A percentile compares a stretch with the other conserved stretches of the same genome.
Conservation (phyloP, 2,113 vertebrate genomes). For the Hippocampus abdominalis region DNA sequence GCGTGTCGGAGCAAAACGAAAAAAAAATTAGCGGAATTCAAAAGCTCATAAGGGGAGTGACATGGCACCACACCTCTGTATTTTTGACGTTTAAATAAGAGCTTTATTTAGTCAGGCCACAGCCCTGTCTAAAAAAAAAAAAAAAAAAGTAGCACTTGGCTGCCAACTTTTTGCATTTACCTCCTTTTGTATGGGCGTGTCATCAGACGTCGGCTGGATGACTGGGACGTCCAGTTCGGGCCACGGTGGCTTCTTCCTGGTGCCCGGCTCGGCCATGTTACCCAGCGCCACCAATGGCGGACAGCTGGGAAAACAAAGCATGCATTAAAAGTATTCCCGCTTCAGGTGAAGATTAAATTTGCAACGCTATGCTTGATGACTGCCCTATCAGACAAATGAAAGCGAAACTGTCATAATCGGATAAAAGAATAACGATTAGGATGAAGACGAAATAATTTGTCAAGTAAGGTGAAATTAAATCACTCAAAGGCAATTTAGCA, state of each 20-base stretch:
- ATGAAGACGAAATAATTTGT: too few species aligned
- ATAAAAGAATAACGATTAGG: too few species aligned
- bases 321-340: neutral
- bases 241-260: conserved; percentile 90
- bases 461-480: too few species aligned
- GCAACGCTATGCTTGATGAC: conserved; percentile 12
- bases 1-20: too few species aligned
- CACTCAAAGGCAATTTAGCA: too few species aligned
- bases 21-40: too few species aligned
- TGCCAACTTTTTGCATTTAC: conserved; percentile 46
- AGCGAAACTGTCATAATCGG: neutral
- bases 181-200: conserved; percentile 69
- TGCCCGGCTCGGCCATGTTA: conserved; percentile 79
- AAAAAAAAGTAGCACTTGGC: too few species aligned
- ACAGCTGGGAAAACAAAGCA: conserved; percentile 60
- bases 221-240: conserved; percentile 84
- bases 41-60: too few species aligned
- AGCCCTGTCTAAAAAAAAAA: too few species aligned
- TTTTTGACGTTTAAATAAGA: too few species aligned
- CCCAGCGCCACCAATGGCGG: conserved; percentile 38
- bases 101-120: too few species aligned
- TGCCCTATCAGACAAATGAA: conserved; percentile 6
- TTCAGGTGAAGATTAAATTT: conserved; percentile 43
- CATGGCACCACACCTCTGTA: too few species aligned
- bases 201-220: conserved; percentile 67